Evolutionary conservation across 1,140 invertebrate genomes (phyloP), one percentile per base, ranked within the genome.

Genomic region (Scaptomyza montana): DNA sequence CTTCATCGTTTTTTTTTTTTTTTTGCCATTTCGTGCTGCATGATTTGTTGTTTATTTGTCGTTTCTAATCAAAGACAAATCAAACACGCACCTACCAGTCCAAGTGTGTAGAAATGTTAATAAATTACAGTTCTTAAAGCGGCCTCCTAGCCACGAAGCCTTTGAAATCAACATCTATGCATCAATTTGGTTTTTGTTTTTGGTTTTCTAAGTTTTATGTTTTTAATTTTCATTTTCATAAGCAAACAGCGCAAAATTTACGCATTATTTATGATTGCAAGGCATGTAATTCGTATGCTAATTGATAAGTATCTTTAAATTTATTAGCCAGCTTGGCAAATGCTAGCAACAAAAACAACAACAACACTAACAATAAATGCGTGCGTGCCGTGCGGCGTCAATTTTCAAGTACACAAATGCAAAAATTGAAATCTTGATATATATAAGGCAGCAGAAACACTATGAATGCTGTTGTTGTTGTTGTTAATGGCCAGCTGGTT

Each of bases 261-360:
- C 87, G 87, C 87, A 90, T 90, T 90, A 90, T 90, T 90, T 90
- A 90, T 90, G 82, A 90, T 90, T 90, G 79, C 82, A 90, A 90
- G 82, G 79, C 87, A 90, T 90, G 87, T 90, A 90, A 90, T 86
- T 87, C 87, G 87, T 90, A 90, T 90, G 81, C 81, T 90, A 90
- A 90, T 90, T 89, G 87, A 90, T 90, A 90, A 90, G 77, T 90
- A 90, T 90, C 87, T 84, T 53, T 60, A 90, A 90, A 90, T 90
- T 90, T 90, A 90, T 90, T 90, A 89, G 79, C 84, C 84, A 77
- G 76, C 82, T 74, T 64, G 79, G 39, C 39, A 43, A n/a, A 12
- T 12, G 46, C 46, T 43, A 75, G 49, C 55, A 43, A 9, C 54
- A 64, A 54, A 56, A 66, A 28, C 56, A 46, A 51, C 51, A 55